Percentiles rank a stretch among this genome's conserved stretches.
These are phyloP conservation scores for Bellardia bayeri DNA, from an alignment of 2,888 invertebrate genomes.

Conservation along the genomic window DNA sequence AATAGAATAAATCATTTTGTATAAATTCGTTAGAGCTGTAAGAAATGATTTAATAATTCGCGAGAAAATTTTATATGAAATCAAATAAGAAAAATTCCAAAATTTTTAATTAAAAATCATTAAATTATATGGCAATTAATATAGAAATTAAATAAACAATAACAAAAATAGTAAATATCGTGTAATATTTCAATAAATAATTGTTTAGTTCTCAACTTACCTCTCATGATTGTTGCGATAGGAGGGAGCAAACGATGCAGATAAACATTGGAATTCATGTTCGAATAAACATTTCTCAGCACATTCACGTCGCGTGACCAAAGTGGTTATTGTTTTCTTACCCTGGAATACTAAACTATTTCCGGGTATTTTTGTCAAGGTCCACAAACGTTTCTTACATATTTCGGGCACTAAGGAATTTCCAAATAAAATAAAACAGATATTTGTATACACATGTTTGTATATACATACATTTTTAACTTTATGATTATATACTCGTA, in stretches of 20 bases:
- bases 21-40: conserved; percentile 17
- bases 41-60: conserved; percentile 55
- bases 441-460: no score
- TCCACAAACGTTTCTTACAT: conserved; percentile 89
- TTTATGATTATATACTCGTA: no score
- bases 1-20: background rate
- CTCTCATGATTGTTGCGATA: conserved; percentile 84
- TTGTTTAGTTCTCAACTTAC: conserved; percentile 75
- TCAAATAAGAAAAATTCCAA: conserved; percentile 19
- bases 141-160: conserved; percentile 38
- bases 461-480: no score
- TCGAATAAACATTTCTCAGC: conserved; percentile 87
- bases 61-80: conserved; percentile 12
- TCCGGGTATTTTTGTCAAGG: conserved; percentile 90
- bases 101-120: conserved; percentile 8
- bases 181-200: conserved; percentile 21
- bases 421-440: background rate
- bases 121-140: conserved; percentile 48
- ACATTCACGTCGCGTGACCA: conserved; percentile 88
- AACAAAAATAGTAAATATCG: background rate
- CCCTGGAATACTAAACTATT: conserved; percentile 89
- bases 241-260: conserved; percentile 85
- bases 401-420: conserved; percentile 84
- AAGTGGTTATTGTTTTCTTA: conserved; percentile 86
- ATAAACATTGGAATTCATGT: conserved; percentile 85